These are phyloP conservation scores for Lepilemur ruficaudatus DNA, from an alignment of 2,797 vertebrate genomes.

Conservation along the genomic window DNA sequence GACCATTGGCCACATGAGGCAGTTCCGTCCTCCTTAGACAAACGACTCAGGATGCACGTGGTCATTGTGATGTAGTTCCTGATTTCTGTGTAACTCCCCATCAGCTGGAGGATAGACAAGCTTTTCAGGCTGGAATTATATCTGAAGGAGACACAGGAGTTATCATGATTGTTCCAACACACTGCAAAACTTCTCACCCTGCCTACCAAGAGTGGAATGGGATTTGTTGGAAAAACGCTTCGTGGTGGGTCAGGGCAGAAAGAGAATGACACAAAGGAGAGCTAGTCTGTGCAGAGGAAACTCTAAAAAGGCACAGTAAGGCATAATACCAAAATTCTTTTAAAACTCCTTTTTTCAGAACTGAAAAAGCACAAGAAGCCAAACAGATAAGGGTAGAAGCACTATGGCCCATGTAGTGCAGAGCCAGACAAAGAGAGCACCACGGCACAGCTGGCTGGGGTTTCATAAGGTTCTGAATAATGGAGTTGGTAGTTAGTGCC, in stretches of 20 bases:
- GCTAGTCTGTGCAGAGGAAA: not conserved
- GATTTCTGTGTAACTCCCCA: conserved; percentile 83
- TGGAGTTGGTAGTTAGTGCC: no score
- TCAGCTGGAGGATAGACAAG: conserved; percentile 83
- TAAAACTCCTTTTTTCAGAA: not conserved
- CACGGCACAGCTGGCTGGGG: fast-evolving
- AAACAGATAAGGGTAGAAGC: not conserved
- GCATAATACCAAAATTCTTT: fast-evolving
- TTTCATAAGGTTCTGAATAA: not conserved
- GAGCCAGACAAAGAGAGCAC: not conserved
- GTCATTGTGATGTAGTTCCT: conserved; percentile 85
- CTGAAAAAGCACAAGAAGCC: not conserved
- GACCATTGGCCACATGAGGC: conserved; percentile 73
- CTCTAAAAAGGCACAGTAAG: not conserved
- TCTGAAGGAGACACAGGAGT: conserved; percentile 74
- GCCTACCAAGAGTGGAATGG: no score
- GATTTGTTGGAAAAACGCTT: not conserved
- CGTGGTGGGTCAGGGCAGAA: not conserved
- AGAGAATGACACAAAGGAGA: not conserved
- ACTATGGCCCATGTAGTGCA: fast-evolving
- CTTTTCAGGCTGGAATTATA: conserved; percentile 83
- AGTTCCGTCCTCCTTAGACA: conserved; percentile 77
- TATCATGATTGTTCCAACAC: fast-evolving
- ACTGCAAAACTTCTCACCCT: not conserved
- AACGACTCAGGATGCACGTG: conserved; percentile 83